Evolutionary conservation across 2,113 vertebrate genomes (phyloP), one percentile per base, ranked within the genome.

Genomic region (Plectropomus leopardus): DNA sequence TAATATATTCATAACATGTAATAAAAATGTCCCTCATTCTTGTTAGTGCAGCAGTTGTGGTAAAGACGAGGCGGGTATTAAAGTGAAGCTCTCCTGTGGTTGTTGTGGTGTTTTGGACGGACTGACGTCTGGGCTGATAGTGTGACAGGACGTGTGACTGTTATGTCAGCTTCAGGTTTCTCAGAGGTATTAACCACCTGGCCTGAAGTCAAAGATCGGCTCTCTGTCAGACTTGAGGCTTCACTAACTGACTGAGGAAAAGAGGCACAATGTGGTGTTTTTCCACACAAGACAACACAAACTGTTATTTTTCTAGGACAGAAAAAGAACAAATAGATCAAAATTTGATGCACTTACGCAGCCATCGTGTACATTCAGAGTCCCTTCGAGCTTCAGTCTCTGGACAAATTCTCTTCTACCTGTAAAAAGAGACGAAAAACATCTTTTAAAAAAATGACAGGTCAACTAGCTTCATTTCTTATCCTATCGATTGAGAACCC

Each of bases 321-420:
- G 3, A 32, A 44, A 76, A 59, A 40, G 0, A 6, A 26, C 15
- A 47, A 66, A 48, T 3, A 21, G 4, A 42, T 40, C 2, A 11
- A 70, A 36, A 58, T 17, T 11, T 17, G 11, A n/a, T 11, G 88
- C 71, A 98, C 98, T 99, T 96, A 99, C 98, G 93, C 98, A 99
- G 95, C 98, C 98, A 96, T 99, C 97, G 19, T 99, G 98, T 40
- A 98, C 97, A 93, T 96, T 99, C 89, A 99, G 93, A 4, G 97
- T 97, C 76, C 96, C 96, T 96, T 99, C 98, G 92, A 98, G 97
- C 96, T 99, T 99, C 91, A 99, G 96, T 93, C 96, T 96, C 95
- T 99, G 98, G 93, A 99, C 97, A 93, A 99, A 99, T 85, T 99
- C 98, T 97, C 96, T 98, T 96, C 98, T 97, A 86, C 97, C 98